Conservation (phyloP, 2,797 vertebrate species). For the Botia almorhae region DNA sequence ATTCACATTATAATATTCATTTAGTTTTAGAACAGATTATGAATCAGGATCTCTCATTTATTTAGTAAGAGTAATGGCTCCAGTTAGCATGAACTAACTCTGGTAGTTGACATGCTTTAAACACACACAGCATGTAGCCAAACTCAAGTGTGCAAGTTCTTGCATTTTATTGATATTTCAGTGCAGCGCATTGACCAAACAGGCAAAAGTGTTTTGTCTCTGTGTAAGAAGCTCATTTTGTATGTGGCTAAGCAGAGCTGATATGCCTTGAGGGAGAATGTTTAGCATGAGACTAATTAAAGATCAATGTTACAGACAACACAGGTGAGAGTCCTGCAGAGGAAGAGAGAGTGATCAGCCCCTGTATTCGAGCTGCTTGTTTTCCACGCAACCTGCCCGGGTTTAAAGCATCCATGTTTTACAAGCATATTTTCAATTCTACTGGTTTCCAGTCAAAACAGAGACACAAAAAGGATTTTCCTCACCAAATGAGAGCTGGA, state of each 20-base stretch:
- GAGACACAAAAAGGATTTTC: slow-evolving; percentile 53
- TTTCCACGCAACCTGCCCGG: slow-evolving; percentile 25
- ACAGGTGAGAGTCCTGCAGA: not conserved
- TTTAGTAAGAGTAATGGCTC: not conserved
- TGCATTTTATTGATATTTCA: not conserved
- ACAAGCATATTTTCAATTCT: not conserved
- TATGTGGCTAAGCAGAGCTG: not conserved
- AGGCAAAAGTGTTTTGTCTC: not conserved
- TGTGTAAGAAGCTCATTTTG: not conserved
- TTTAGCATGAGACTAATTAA: slow-evolving; percentile 10
- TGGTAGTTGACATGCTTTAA: not conserved
- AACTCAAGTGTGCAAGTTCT: not conserved
- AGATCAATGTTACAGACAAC: slow-evolving; percentile 4
- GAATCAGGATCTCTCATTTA: too few species aligned
- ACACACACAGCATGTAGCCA: not conserved
- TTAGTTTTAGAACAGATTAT: too few species aligned
- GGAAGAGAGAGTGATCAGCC: not conserved
- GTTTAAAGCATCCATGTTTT: slow-evolving; percentile 3
- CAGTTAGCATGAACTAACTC: not conserved
- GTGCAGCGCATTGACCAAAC: not conserved
- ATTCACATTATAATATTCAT: too few species aligned
- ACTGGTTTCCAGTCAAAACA: slow-evolving; percentile 26
- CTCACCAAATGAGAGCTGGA: not conserved
- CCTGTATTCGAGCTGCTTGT: not conserved
- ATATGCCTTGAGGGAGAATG: not conserved